Conservation (phyloP, 2,113 vertebrate genomes). For the Etheostoma cragini region DNA sequence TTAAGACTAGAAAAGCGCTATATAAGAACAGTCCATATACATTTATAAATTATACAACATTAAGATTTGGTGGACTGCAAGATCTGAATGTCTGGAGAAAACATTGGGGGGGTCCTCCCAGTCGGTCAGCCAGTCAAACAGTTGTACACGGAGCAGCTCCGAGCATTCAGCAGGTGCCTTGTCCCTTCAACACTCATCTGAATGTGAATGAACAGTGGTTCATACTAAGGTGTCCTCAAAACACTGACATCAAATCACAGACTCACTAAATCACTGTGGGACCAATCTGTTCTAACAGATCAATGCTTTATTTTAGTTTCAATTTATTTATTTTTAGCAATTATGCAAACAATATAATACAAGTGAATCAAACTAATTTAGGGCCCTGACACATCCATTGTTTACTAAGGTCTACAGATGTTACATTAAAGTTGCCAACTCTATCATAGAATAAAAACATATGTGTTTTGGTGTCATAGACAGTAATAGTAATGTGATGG, state of each 20-base stretch:
- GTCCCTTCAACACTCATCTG: not conserved
- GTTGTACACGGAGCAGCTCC: not conserved
- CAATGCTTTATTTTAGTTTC: not conserved
- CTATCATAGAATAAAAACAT: not conserved
- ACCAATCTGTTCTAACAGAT: not conserved
- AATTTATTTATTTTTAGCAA: not conserved
- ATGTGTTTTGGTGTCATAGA: not conserved
- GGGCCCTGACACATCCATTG: not conserved
- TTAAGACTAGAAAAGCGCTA: too few relatives aligned
- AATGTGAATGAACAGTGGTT: not conserved
- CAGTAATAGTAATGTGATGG: not conserved
- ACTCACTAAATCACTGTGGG: not conserved
- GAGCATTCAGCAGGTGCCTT: not conserved
- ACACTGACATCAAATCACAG: not conserved
- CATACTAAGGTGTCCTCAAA: not conserved
- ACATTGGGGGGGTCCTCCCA: too few relatives aligned
- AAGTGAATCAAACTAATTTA: not conserved
- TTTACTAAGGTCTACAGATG: not conserved
- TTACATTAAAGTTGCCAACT: not conserved
- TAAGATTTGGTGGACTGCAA: not conserved
- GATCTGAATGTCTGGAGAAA: not conserved
- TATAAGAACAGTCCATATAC: too few relatives aligned
- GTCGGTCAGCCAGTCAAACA: too few relatives aligned
- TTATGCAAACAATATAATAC: not conserved
- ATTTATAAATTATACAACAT: not conserved